These are phyloP conservation scores for Oppia nitens DNA, from an alignment of 1,140 invertebrate genomes.

Conservation along the genomic window DNA sequence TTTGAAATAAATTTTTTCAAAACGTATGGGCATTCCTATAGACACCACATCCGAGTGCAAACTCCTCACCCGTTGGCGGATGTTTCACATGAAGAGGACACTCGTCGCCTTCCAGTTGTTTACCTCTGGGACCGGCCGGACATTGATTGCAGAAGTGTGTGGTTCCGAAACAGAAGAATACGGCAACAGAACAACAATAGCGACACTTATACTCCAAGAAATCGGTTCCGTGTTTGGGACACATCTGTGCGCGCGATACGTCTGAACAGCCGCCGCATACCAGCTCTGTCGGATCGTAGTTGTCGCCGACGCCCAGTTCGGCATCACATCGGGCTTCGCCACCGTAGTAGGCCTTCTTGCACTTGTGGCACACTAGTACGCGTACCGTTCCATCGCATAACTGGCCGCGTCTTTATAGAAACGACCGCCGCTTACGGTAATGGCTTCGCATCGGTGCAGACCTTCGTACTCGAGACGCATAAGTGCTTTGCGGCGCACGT, in stretches of 20 bases:
- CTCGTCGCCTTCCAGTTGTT: conserved; percentile 76
- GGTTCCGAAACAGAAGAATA: conserved; percentile 98
- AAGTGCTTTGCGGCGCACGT: conserved; percentile 78
- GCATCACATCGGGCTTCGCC: conserved; percentile 89
- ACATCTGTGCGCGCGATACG: conserved; percentile 77
- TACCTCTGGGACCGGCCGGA: conserved; percentile 79
- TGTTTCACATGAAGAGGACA: conserved; percentile 90
- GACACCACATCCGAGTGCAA: conserved; percentile 91
- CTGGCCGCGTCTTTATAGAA: conserved; percentile 61
- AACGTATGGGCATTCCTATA: conserved; percentile 94
- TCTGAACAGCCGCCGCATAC: conserved; percentile 94
- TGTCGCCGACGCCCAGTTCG: conserved; percentile 43
- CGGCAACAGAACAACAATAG: conserved; percentile 95
- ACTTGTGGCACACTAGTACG: conserved; percentile 98
- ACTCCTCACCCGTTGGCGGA: conserved; percentile 92
- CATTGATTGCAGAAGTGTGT: conserved; percentile 96
- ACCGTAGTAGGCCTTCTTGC: conserved; percentile 94
- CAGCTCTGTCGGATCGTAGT: conserved; percentile 82
- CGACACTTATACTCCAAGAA: conserved; percentile 97
- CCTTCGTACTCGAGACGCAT: conserved; percentile 96
- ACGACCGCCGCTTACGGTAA: conserved; percentile 42
- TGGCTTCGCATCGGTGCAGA: conserved; percentile 54
- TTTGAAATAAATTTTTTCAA: no score
- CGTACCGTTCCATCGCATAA: conserved; percentile 91
- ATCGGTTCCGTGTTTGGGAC: conserved; percentile 91